Evolutionary conservation across 2,888 invertebrate species (phyloP).

Genomic region (Tipula unca): DNA sequence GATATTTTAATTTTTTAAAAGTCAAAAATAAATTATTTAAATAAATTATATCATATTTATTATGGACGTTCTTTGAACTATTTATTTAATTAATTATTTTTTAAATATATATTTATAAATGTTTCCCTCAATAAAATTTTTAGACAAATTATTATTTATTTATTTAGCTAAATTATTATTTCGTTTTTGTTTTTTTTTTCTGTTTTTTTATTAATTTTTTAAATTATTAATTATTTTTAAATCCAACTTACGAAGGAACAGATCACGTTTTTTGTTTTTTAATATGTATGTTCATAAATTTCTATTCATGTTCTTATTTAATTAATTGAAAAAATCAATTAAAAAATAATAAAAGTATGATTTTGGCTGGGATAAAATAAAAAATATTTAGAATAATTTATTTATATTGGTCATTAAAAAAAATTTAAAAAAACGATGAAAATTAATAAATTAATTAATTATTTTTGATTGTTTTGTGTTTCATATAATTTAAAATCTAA

Average conservation of each 20-base stretch:
- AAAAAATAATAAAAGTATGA: not conserved
- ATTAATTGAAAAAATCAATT: not conserved
- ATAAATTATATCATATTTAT: not conserved
- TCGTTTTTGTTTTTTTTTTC: not conserved
- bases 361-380: not conserved
- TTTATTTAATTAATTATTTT: not conserved
- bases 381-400: not conserved
- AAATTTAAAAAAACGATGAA: not conserved
- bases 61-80: slow-evolving; percentile 14
- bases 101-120: not conserved
- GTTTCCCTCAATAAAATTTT: not conserved
- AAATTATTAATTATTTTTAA: slow-evolving; percentile 19
- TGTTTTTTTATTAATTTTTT: not conserved
- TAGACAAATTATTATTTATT: not conserved
- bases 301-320: not conserved
- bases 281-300: not conserved
- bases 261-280: slow-evolving; percentile 3
- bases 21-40: not conserved
- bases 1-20: slow-evolving; percentile 3
- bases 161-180: slow-evolving; percentile 1
- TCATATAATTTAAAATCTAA: not conserved
- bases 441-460: not conserved
- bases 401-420: not conserved
- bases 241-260: slow-evolving; percentile 20
- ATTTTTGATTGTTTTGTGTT: not conserved